Evolutionary conservation across 2,888 invertebrate species (phyloP).

Genomic region (Melieria picta): DNA sequence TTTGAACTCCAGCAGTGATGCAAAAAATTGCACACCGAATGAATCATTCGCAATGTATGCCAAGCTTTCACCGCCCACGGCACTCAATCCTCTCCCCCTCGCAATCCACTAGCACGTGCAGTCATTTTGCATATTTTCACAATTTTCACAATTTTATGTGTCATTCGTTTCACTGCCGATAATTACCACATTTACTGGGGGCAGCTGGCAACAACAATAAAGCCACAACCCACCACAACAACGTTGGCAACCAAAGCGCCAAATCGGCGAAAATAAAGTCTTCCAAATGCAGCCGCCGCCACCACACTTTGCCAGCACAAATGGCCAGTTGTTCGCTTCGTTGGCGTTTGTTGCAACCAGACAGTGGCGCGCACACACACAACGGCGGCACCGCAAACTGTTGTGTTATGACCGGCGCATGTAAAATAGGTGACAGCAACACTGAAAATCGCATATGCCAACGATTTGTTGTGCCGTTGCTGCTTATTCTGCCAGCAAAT

Average conservation of each 20-base stretch:
- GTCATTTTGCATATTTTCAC: conserved; percentile 25
- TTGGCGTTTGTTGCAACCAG: background rate
- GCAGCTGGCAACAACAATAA: conserved; percentile 14
- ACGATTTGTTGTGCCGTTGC: conserved; percentile 12
- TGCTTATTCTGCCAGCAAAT: background rate
- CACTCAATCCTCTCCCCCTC: no score
- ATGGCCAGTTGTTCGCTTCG: background rate
- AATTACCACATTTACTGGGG: conserved; percentile 8
- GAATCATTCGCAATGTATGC: no score
- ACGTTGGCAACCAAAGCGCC: background rate
- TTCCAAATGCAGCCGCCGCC: conserved; percentile 4
- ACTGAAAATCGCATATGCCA: conserved; percentile 23
- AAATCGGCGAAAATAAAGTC: conserved; percentile 21
- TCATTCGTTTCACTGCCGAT: conserved; percentile 16
- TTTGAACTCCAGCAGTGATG: no score
- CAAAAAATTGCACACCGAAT: no score
- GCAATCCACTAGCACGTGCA: background rate
- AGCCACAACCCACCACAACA: conserved; percentile 1
- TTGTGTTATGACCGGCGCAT: conserved; percentile 31
- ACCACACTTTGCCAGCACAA: background rate
- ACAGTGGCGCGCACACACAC: background rate
- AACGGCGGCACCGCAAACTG: conserved; percentile 18
- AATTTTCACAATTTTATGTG: conserved; percentile 28
- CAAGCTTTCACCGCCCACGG: no score
- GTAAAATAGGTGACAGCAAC: conserved; percentile 32